These are phyloP conservation scores for Zophobas atratus DNA, from an alignment of 1,140 invertebrate species.

Conservation along the genomic window DNA sequence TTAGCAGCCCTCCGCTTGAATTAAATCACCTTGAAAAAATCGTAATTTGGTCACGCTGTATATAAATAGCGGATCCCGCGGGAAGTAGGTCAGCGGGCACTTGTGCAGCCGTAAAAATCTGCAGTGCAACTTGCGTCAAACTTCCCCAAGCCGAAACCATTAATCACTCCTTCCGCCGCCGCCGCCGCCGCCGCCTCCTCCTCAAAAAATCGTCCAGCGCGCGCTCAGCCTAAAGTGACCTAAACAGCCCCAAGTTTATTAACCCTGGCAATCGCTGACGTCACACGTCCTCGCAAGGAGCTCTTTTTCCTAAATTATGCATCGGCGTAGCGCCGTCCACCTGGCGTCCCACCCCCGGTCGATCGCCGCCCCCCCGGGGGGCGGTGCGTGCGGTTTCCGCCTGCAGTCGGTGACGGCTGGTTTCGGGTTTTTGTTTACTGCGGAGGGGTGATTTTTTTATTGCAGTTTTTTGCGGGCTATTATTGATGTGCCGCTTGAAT, in stretches of 20 bases:
- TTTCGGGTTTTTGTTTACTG: no score
- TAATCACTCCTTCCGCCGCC: neutral
- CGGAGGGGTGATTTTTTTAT: no score
- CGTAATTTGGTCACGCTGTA: neutral
- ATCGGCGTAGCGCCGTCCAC: neutral
- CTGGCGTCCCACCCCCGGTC: no score
- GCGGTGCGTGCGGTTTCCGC: no score
- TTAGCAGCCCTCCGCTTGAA: no score
- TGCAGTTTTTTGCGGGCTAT: no score
- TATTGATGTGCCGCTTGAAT: no score
- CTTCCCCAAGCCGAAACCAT: neutral
- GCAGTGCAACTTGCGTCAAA: neutral
- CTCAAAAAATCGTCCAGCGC: no score
- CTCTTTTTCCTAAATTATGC: neutral
- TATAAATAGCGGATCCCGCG: neutral
- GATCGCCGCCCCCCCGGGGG: no score
- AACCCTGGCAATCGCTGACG: neutral
- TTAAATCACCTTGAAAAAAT: neutral
- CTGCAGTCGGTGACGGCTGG: no score
- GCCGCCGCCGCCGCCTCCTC: neutral
- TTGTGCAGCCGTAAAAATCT: neutral
- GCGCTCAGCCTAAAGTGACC: no score
- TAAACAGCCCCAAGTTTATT: neutral
- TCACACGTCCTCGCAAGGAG: no score
- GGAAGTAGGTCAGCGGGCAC: neutral